Conservation (phyloP, 1,140 invertebrate species). For the Camponotus pennsylvanicus region DNA sequence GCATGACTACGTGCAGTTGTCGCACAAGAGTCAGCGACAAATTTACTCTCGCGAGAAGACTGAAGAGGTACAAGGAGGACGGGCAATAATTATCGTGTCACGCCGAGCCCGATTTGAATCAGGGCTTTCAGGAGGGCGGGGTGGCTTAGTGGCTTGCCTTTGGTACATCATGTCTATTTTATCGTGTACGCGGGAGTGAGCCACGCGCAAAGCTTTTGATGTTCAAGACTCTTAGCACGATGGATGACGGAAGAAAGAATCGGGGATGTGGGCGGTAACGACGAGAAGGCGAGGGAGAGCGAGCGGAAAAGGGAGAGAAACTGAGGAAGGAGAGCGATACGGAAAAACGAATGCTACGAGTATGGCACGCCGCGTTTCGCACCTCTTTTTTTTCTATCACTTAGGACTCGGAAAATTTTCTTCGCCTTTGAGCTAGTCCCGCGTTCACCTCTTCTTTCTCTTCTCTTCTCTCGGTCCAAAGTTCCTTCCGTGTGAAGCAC, state of each 20-base stretch:
- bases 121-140: conserved; percentile 43
- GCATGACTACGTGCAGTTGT: conserved; percentile 31
- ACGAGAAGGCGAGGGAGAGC: conserved; percentile 9
- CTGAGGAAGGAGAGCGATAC: not conserved
- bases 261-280: conserved; percentile 11
- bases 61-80: conserved; percentile 5
- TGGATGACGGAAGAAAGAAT: conserved; percentile 56
- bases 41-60: conserved; percentile 5
- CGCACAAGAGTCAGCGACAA: conserved; percentile 27
- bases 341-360: conserved; percentile 17
- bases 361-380: conserved; percentile 20
- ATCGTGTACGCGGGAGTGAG: conserved; percentile 54
- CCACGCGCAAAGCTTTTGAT: conserved; percentile 76
- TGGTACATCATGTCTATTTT: conserved; percentile 71
- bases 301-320: not conserved
- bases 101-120: conserved; percentile 67
- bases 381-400: conserved; percentile 71
- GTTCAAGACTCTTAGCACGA: conserved; percentile 79
- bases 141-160: conserved; percentile 69
- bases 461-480: not conserved
- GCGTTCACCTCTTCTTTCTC: conserved; percentile 32
- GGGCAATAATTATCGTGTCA: conserved; percentile 69
- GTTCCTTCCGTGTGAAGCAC: conserved; percentile 65
- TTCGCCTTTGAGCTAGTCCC: conserved; percentile 67
- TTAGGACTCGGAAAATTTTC: conserved; percentile 73